Percentiles rank a stretch among this genome's conserved stretches.
phyloP scores from a whole-genome alignment of 2,888 invertebrate genomes.

The Anticlea derivata region DNA sequence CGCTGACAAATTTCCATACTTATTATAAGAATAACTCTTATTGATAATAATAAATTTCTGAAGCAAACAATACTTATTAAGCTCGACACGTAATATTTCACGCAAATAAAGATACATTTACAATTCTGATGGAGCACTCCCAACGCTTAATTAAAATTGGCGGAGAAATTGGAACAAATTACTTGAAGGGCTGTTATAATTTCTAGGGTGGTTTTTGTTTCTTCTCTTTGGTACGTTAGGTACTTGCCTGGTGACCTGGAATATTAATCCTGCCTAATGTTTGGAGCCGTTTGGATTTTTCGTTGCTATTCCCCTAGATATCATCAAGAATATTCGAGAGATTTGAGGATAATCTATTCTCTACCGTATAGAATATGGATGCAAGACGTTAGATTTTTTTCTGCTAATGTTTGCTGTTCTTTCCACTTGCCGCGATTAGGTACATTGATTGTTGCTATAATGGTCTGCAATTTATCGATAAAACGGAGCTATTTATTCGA shows the following conservation, averaged over 20 bases:
- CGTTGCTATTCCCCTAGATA: too few relatives aligned
- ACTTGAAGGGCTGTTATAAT: slow-evolving; percentile 40
- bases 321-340: too few relatives aligned
- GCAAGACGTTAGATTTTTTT: slow-evolving; percentile 38
- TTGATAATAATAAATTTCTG: slow-evolving; percentile 43
- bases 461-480: slow-evolving; percentile 48
- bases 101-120: slow-evolving; percentile 42
- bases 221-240: slow-evolving; percentile 28
- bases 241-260: background rate
- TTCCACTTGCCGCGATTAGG: slow-evolving; percentile 36
- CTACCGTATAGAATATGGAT: too few relatives aligned
- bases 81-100: slow-evolving; percentile 45
- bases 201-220: slow-evolving; percentile 32
- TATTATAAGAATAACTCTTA: slow-evolving; percentile 32
- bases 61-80: slow-evolving; percentile 47
- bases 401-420: too few relatives aligned
- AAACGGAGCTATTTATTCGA: slow-evolving; percentile 42
- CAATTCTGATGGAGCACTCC: slow-evolving; percentile 39
- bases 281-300: too few relatives aligned
- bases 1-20: slow-evolving; percentile 22
- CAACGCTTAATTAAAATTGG: slow-evolving; percentile 59
- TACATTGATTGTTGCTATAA: slow-evolving; percentile 38
- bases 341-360: too few relatives aligned
- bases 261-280: too few relatives aligned
- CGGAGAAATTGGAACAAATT: slow-evolving; percentile 47